Evolutionary conservation across 2,797 vertebrate genomes (phyloP).

Genomic region (Clamator glandarius): DNA sequence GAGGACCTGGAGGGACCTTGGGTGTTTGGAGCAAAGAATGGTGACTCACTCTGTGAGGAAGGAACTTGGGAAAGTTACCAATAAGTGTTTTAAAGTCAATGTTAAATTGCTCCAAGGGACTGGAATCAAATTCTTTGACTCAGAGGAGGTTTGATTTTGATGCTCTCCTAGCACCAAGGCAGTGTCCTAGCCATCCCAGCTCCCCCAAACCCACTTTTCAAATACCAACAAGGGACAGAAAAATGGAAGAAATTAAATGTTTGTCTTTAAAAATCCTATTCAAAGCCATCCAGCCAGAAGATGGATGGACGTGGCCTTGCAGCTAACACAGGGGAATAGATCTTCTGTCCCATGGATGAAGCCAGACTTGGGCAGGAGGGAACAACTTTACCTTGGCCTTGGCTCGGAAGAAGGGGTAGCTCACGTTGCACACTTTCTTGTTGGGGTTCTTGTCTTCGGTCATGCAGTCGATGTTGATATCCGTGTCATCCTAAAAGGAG

Average conservation of each 20-base stretch:
- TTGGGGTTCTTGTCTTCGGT: constrained; percentile 78
- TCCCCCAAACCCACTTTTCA: background rate
- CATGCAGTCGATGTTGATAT: constrained; percentile 89
- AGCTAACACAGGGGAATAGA: fast-evolving
- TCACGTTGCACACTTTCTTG: constrained; percentile 90
- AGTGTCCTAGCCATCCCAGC: background rate
- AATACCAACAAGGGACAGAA: background rate
- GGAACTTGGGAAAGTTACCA: background rate
- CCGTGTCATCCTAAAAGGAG: constrained; percentile 84
- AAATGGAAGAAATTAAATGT: background rate
- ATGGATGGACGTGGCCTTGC: fast-evolving
- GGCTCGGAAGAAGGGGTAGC: constrained; percentile 92
- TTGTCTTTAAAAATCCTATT: background rate
- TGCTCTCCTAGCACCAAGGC: background rate
- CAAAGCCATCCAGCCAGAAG: fast-evolving
- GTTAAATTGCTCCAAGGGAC: background rate
- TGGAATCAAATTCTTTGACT: background rate
- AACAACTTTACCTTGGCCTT: constrained; percentile 83
- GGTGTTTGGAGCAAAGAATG: background rate
- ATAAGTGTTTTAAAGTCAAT: background rate
- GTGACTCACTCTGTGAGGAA: background rate
- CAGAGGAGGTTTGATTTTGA: background rate
- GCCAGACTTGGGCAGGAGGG: background rate
- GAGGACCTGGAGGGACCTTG: too few species aligned
- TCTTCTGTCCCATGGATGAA: fast-evolving